phyloP scores from a whole-genome alignment of 2,113 vertebrate genomes.

The Sturnira hondurensis region DNA sequence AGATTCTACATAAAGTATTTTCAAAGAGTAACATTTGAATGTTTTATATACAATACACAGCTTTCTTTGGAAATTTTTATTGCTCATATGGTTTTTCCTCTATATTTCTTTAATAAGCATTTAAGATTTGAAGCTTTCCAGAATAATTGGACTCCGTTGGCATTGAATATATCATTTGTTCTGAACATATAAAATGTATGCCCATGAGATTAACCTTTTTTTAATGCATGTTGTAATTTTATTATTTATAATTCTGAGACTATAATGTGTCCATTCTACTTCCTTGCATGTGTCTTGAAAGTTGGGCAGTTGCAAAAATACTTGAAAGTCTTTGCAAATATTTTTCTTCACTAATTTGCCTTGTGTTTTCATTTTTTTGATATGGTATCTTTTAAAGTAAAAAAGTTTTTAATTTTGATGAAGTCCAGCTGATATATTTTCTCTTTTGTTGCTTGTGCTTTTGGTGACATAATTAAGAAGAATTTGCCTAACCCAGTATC shows the following conservation, averaged over 20 bases:
- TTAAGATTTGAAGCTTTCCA: background rate
- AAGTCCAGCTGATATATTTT: background rate
- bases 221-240: background rate
- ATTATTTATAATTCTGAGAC: conserved; percentile 5
- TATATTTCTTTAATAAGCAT: background rate
- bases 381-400: background rate
- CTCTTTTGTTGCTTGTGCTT: background rate
- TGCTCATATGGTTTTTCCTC: background rate
- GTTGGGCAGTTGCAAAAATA: background rate
- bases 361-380: background rate
- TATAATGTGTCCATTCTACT: background rate
- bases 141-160: background rate
- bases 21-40: background rate
- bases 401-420: background rate
- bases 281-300: conserved; percentile 9
- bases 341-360: background rate
- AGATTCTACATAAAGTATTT: background rate
- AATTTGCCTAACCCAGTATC: background rate
- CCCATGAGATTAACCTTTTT: background rate
- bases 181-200: background rate
- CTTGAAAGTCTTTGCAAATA: no score
- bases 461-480: background rate
- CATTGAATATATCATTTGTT: background rate
- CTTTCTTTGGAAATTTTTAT: background rate
- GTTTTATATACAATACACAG: background rate